phyloP scores from a whole-genome alignment of 2,888 invertebrate species.

The Ochropleura plecta region DNA sequence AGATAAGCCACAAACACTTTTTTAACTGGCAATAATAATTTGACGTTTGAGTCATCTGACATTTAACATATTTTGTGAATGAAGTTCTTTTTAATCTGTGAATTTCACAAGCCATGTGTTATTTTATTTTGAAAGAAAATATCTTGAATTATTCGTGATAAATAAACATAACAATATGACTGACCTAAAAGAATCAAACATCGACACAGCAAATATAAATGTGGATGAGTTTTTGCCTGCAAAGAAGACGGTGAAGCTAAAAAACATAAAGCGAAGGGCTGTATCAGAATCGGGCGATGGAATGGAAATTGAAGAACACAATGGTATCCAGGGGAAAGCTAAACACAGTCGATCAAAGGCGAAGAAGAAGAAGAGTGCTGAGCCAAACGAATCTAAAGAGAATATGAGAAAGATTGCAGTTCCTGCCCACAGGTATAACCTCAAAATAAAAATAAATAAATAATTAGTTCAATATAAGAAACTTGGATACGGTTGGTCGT shows the following conservation, averaged over 20 bases:
- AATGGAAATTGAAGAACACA: constrained; percentile 93
- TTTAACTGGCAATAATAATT: not conserved
- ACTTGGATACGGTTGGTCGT: not conserved
- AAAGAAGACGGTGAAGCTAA: constrained; percentile 85
- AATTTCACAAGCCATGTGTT: constrained; percentile 62
- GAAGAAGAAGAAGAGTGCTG: constrained; percentile 83
- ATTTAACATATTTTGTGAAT: not conserved
- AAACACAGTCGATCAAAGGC: constrained; percentile 83
- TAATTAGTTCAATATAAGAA: not conserved
- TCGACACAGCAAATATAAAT: constrained; percentile 89
- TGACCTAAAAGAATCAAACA: constrained; percentile 66
- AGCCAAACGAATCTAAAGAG: constrained; percentile 90
- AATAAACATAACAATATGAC: constrained; percentile 38
- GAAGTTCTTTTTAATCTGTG: constrained; percentile 54
- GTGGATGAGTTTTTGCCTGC: constrained; percentile 89
- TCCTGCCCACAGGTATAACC: constrained; percentile 95
- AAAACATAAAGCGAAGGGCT: constrained; percentile 89
- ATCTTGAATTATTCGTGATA: constrained; percentile 14
- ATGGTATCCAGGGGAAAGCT: constrained; percentile 89
- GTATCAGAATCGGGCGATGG: constrained; percentile 87
- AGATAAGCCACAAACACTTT: too few species aligned
- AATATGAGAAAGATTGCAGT: constrained; percentile 95
- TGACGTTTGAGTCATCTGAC: constrained; percentile 2
- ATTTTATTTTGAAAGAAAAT: constrained; percentile 58
- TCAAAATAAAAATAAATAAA: constrained; percentile 58